These are phyloP conservation scores for Myotis findleyi DNA, from an alignment of 2,797 vertebrate species.

Conservation along the genomic window DNA sequence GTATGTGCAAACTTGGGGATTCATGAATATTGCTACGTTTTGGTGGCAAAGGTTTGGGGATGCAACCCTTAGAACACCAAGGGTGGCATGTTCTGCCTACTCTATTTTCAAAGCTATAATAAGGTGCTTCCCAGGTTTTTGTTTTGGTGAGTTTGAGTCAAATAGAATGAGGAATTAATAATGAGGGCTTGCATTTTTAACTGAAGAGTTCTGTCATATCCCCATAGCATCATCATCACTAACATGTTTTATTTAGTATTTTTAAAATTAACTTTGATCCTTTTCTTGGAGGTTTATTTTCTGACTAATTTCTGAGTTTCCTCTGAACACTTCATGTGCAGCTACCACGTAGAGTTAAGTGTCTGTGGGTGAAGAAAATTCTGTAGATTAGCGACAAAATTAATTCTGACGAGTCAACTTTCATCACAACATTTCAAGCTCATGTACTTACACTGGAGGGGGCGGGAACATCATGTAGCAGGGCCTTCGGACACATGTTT, in stretches of 20 bases:
- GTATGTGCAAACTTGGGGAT: neutral
- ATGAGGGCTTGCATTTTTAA: neutral
- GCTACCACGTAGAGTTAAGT: neutral
- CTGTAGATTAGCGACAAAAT: neutral
- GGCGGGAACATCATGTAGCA: neutral
- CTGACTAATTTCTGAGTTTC: neutral
- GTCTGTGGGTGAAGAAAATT: neutral
- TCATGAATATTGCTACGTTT: neutral
- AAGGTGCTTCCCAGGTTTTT: neutral
- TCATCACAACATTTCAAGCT: neutral
- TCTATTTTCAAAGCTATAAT: neutral
- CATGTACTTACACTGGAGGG: neutral
- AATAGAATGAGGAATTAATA: neutral
- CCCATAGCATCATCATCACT: neutral
- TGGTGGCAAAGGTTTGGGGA: neutral
- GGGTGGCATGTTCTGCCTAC: fast-evolving
- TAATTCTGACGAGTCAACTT: neutral
- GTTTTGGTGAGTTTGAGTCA: neutral
- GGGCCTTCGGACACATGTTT: neutral
- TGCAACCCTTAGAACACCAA: neutral
- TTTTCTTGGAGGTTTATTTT: neutral
- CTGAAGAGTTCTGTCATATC: neutral
- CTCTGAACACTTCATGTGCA: neutral
- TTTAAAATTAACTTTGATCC: neutral
- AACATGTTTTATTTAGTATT: neutral